Conservation (phyloP, 2,888 invertebrate species). For the Ceriagrion tenellum region DNA sequence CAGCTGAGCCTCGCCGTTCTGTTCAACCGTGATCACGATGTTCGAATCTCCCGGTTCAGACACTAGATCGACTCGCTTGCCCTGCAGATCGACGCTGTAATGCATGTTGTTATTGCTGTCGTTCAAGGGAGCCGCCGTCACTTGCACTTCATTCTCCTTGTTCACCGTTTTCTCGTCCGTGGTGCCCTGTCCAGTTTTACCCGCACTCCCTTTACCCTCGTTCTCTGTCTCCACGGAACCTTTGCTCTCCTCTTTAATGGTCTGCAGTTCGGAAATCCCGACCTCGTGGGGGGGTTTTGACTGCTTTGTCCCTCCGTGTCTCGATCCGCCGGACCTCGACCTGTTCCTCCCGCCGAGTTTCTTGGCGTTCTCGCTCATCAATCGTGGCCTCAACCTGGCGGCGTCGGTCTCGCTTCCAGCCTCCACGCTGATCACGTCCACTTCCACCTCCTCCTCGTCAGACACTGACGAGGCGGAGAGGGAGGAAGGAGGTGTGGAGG, state of each 20-base stretch:
- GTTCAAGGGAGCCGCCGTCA: neutral
- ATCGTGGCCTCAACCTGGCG: constrained; percentile 50
- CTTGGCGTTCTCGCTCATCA: constrained; percentile 40
- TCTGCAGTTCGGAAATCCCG: constrained; percentile 3
- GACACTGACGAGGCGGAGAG: constrained; percentile 48
- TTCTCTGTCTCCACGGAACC: constrained; percentile 40
- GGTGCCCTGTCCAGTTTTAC: neutral
- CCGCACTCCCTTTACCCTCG: constrained; percentile 34
- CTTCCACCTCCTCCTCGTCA: constrained; percentile 53
- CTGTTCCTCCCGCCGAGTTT: constrained; percentile 41
- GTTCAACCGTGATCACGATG: neutral
- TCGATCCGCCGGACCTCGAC: neutral
- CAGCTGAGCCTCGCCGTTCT: neutral
- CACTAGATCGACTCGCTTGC: neutral
- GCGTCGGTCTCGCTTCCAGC: constrained; percentile 57
- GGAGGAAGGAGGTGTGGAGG: constrained; percentile 51
- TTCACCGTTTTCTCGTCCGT: neutral
- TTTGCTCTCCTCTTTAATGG: constrained; percentile 50
- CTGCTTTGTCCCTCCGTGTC: neutral
- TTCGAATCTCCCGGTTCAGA: neutral
- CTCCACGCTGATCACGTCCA: constrained; percentile 61
- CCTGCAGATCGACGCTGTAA: neutral
- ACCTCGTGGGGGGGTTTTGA: neutral
- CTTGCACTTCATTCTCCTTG: constrained; percentile 2
- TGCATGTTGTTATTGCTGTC: constrained; percentile 26